Evolutionary conservation across 1,140 invertebrate genomes (phyloP), one percentile per base, ranked within the genome.

Genomic region (Stegodyphus dumicola): DNA sequence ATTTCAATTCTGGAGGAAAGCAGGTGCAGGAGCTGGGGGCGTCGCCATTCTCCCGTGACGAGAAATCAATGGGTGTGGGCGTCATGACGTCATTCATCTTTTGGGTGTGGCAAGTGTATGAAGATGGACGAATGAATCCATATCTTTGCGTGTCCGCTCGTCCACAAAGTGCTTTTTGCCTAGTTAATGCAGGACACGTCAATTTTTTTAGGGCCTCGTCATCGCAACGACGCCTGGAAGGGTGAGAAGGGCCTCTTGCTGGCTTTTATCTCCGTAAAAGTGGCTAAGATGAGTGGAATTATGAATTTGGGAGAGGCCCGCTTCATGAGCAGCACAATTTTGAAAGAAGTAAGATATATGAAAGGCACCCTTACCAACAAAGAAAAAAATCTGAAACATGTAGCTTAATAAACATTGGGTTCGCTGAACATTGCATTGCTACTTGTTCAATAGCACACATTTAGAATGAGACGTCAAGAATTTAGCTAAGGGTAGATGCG

Each of bases 11-110:
- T 17, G 7, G 65, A 10, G 65, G 6, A 15, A 15, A 17, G 65
- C 65, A 66, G 65, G 65, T 66, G 65, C 15, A 66, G 7, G 33
- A 10, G 15, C 13, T 15, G 33, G 49, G 77, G 77, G 77, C 77
- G 77, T 78, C 77, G 15, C 51, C 56, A 48, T 49, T 54, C 17
- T 49, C 49, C 48, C n/a, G 15, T 69, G 18, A 17, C 64, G 52
- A 78, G 56, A 78, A 78, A 78, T 78, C 77, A 78, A 78, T 78
- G 77, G 77, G 77, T 53, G 77, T 78, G 77, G 77, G 77, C 77
- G 77, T 60, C 64, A 17, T 78, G 77, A 78, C 77, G 77, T 78
- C 77, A 78, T 66, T 78, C 77, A 78, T 69, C 77, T n/a, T 69
- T 69, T 78, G 77, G 77, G 77, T 48, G 77, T 66, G 77, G 77